phyloP scores from a whole-genome alignment of 53 echinoderm and acorn worm species.

The Arbacia lixula region DNA sequence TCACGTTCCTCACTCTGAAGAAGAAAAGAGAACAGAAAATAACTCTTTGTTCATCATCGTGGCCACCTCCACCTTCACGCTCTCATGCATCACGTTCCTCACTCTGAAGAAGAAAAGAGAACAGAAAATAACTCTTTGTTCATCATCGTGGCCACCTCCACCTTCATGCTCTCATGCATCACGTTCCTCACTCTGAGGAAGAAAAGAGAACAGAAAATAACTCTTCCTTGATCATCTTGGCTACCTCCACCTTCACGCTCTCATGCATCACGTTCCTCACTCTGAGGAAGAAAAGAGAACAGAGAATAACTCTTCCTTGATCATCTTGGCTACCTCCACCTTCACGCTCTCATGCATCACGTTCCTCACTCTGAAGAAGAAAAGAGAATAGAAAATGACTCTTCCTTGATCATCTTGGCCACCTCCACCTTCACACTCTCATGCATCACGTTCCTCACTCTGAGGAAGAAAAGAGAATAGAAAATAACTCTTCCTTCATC shows the following conservation, averaged over 20 bases:
- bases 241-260: conserved; percentile 66
- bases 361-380: conserved; percentile 47
- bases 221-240: conserved; percentile 76
- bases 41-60: conserved; percentile 38
- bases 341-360: conserved; percentile 67
- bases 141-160: conserved; percentile 77
- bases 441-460: conserved; percentile 66
- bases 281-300: conserved; percentile 6
- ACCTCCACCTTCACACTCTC: conserved; percentile 71
- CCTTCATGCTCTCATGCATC: conserved; percentile 67
- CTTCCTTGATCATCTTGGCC: conserved; percentile 76
- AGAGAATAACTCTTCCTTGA: conserved; percentile 84
- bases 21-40: neutral
- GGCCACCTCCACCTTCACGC: conserved; percentile 69
- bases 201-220: conserved; percentile 39
- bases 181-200: conserved; percentile 58
- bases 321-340: conserved; percentile 76
- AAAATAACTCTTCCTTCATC: conserved; percentile 83
- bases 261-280: conserved; percentile 71
- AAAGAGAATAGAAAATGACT: conserved; percentile 44
- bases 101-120: conserved; percentile 14
- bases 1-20: conserved; percentile 62
- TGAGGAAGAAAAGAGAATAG: neutral
- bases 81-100: conserved; percentile 69
- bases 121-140: conserved; percentile 82